These are phyloP conservation scores for Pteropus alecto DNA, from an alignment of 2,113 vertebrate species.

Conservation along the genomic window DNA sequence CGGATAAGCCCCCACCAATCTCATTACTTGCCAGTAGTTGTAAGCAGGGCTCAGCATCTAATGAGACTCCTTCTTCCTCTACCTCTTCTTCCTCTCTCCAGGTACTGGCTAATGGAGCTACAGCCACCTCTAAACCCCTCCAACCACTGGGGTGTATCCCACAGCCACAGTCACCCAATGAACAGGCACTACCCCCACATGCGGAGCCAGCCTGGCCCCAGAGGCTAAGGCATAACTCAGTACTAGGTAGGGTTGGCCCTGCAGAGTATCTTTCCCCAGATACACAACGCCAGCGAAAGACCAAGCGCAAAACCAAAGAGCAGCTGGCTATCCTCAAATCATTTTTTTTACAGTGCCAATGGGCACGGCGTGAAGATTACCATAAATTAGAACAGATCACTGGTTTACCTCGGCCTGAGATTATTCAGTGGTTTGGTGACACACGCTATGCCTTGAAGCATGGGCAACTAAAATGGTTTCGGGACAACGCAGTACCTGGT, in stretches of 20 bases:
- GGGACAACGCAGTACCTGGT: conserved; percentile 74
- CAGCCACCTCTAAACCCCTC: conserved; percentile 51
- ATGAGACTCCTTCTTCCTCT: conserved; percentile 65
- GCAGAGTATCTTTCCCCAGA: conserved; percentile 57
- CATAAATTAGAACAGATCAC: conserved; percentile 88
- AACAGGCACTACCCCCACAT: conserved; percentile 61
- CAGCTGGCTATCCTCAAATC: conserved; percentile 91
- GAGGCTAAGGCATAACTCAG: conserved; percentile 58
- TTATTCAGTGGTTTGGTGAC: conserved; percentile 96
- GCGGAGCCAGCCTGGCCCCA: conserved; percentile 58
- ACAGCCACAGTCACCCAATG: conserved; percentile 62
- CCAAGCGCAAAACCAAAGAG: conserved; percentile 92
- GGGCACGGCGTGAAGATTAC: conserved; percentile 92
- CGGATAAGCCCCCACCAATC: conserved; percentile 34
- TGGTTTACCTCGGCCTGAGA: conserved; percentile 89
- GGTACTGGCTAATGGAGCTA: conserved; percentile 80
- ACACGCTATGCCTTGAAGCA: conserved; percentile 94
- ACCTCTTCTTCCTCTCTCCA: conserved; percentile 79
- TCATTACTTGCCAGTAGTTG: conserved; percentile 57
- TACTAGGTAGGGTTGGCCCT: conserved; percentile 37
- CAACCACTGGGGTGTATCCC: conserved; percentile 54
- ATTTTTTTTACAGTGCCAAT: conserved; percentile 90
- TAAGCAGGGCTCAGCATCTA: conserved; percentile 75
- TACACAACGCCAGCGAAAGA: conserved; percentile 80
- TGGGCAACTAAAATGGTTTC: conserved; percentile 92